A percentile compares a stretch with the other conserved stretches of the same genome.
Conservation (phyloP, 2,888 invertebrate species). For the Thera britannica region DNA sequence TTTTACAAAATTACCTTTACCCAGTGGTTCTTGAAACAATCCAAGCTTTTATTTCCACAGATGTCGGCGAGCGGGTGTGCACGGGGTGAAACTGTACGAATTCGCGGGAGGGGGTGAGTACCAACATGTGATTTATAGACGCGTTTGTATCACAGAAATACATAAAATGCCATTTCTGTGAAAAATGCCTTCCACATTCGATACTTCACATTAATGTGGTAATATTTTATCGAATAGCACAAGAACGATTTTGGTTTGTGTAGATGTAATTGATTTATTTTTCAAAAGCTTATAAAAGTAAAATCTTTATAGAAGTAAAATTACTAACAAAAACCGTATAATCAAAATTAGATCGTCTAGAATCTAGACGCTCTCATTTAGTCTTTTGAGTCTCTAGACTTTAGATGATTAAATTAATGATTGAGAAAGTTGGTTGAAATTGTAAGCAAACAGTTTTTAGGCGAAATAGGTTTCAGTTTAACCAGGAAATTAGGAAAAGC, state of each 20-base stretch:
- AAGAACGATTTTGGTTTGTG: constrained; percentile 16
- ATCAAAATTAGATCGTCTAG: no score
- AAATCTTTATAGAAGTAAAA: no score
- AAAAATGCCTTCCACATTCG: constrained; percentile 32
- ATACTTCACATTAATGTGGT: constrained; percentile 29
- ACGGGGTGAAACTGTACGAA: constrained; percentile 37
- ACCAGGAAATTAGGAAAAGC: constrained; percentile 27
- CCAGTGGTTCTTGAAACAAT: constrained; percentile 18
- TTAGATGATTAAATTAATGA: no score
- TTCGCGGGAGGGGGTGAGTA: constrained; percentile 31
- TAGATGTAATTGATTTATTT: constrained; percentile 11
- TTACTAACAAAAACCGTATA: no score
- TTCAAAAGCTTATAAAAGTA: background rate
- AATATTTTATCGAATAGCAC: constrained; percentile 23
- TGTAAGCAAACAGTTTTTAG: background rate
- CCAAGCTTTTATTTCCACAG: constrained; percentile 38
- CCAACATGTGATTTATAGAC: constrained; percentile 33
- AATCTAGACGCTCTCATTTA: no score
- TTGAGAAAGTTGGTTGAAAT: background rate
- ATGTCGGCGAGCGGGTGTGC: constrained; percentile 42
- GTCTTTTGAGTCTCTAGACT: no score
- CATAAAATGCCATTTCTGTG: constrained; percentile 29
- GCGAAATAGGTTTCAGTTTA: constrained; percentile 16
- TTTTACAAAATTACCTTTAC: constrained; percentile 15
- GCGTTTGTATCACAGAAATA: constrained; percentile 31